Evolutionary conservation across 2,888 invertebrate species (phyloP).

Genomic region (Epiblema foenella): DNA sequence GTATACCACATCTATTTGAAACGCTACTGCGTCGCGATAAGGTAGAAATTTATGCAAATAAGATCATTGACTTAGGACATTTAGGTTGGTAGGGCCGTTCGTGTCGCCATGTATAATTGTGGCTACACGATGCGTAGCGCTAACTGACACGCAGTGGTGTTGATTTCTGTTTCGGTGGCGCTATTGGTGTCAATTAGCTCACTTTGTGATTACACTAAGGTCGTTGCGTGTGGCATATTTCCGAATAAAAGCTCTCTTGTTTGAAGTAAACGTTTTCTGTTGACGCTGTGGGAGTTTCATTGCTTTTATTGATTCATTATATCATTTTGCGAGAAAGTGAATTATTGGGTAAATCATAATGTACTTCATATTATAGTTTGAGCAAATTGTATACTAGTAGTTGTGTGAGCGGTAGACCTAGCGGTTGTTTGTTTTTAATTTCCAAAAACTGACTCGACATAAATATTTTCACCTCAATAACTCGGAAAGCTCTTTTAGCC

Average conservation of each 20-base stretch:
- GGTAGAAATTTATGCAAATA: not conserved
- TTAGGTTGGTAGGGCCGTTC: not conserved
- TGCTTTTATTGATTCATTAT: not conserved
- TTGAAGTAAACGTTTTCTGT: constrained; percentile 8
- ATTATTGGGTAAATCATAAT: not conserved
- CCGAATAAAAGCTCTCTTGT: not conserved
- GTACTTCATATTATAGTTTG: not conserved
- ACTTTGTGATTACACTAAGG: constrained; percentile 14
- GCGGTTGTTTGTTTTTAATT: too few species aligned
- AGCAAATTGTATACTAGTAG: not conserved
- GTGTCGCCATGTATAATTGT: constrained; percentile 19
- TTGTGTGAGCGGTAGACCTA: too few species aligned
- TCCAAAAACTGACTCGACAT: too few species aligned
- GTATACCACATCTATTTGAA: not conserved
- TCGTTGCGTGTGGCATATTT: constrained; percentile 23
- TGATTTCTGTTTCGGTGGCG: constrained; percentile 2
- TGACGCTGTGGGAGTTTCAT: constrained; percentile 3
- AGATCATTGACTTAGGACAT: not conserved
- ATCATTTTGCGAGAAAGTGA: constrained; percentile 6
- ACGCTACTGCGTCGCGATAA: not conserved
- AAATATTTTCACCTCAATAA: too few species aligned
- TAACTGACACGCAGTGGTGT: not conserved
- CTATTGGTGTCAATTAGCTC: constrained; percentile 35
- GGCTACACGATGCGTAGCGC: constrained; percentile 5
- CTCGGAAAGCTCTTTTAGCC: too few species aligned